Percentiles rank a stretch among this genome's conserved stretches.
Evolutionary conservation across 2,888 invertebrate species (phyloP).

Genomic region (Drosophila greeni): DNA sequence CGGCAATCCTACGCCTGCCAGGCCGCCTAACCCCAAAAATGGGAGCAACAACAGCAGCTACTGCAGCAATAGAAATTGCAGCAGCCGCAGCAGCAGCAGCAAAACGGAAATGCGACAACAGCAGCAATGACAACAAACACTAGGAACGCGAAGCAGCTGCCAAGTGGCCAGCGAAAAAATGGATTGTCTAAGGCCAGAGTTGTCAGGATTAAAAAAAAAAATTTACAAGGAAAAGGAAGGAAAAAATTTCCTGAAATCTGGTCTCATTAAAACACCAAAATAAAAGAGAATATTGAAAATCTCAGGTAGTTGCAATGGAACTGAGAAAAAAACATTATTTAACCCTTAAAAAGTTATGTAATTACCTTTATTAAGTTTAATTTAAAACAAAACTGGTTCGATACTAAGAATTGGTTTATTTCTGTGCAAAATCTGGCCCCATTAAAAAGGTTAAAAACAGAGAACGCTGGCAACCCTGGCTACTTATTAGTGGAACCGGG

Average conservation of each 20-base stretch:
- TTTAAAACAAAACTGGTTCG: too few species aligned
- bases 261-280: too few species aligned
- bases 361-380: too few species aligned
- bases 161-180: slow-evolving; percentile 41
- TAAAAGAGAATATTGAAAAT: too few species aligned
- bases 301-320: too few species aligned
- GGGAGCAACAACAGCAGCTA: slow-evolving; percentile 52
- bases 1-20: slow-evolving; percentile 60
- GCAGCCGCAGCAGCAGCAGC: slow-evolving; percentile 17
- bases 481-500: slow-evolving; percentile 4
- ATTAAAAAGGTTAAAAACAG: too few species aligned
- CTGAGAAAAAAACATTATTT: too few species aligned
- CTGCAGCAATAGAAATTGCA: slow-evolving; percentile 18
- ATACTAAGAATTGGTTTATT: too few species aligned
- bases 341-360: too few species aligned
- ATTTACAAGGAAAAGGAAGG: neutral
- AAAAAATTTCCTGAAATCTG: too few species aligned
- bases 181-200: slow-evolving; percentile 30
- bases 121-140: slow-evolving; percentile 24
- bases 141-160: slow-evolving; percentile 53
- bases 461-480: slow-evolving; percentile 1
- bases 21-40: slow-evolving; percentile 61
- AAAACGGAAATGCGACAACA: slow-evolving; percentile 67
- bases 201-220: neutral
- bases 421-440: too few species aligned